Evolutionary conservation across 2,797 vertebrate genomes (phyloP).

Genomic region (Kryptolebias ocellatus): DNA sequence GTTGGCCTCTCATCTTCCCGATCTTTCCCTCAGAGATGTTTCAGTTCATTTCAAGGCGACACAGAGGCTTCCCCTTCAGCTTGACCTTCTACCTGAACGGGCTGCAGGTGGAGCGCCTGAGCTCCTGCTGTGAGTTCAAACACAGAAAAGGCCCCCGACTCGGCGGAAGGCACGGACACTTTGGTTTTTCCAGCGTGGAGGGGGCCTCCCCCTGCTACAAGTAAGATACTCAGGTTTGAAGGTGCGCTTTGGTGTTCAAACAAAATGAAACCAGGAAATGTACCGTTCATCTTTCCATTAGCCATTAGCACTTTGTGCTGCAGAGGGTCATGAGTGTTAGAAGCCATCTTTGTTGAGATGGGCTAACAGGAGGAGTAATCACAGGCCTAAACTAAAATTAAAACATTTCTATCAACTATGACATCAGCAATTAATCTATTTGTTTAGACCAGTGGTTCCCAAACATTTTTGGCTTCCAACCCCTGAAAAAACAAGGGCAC

Average conservation of each 20-base stretch:
- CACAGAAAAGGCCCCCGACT: constrained; percentile 85
- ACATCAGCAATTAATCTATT: too few relatives aligned
- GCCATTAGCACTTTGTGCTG: neutral
- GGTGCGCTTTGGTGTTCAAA: neutral
- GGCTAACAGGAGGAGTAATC: neutral
- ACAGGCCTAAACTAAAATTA: too few relatives aligned
- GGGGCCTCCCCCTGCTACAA: constrained; percentile 93
- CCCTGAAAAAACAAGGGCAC: too few relatives aligned
- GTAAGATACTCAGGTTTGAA: constrained; percentile 68
- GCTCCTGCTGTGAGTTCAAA: constrained; percentile 96
- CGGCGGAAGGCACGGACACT: constrained; percentile 87
- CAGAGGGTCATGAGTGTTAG: neutral
- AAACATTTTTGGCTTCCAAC: too few relatives aligned
- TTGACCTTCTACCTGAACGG: constrained; percentile 94
- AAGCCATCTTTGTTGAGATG: neutral
- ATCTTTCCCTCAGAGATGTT: constrained; percentile 84
- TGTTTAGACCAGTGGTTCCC: too few relatives aligned
- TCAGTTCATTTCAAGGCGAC: constrained; percentile 89
- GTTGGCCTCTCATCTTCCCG: neutral
- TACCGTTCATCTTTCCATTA: neutral
- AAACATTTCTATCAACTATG: too few relatives aligned
- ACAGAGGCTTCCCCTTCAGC: constrained; percentile 95
- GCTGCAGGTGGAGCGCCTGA: constrained; percentile 91
- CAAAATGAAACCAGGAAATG: neutral
- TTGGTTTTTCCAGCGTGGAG: constrained; percentile 86